A percentile compares a stretch with the other conserved stretches of the same genome.
Evolutionary conservation across 2,888 invertebrate genomes (phyloP).

Genomic region (Xylophagus ater): DNA sequence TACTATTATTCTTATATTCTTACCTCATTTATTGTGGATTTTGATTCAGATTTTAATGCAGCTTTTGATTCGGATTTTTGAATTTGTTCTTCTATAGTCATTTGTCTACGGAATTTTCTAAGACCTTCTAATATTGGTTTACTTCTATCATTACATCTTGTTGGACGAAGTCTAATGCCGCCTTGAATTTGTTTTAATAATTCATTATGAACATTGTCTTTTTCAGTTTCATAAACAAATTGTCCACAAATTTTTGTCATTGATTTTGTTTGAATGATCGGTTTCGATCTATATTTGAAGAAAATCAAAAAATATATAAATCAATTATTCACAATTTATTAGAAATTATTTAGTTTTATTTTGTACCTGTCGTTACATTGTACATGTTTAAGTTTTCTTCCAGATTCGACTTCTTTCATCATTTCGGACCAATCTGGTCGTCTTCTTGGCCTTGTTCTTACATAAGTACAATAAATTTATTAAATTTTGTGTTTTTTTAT

Average conservation of each 20-base stretch:
- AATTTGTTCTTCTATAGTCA: constrained; percentile 83
- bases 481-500: neutral
- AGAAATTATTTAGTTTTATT: constrained; percentile 3
- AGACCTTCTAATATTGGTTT: constrained; percentile 73
- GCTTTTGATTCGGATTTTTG: constrained; percentile 69
- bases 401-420: constrained; percentile 84
- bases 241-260: constrained; percentile 62
- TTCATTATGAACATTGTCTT: constrained; percentile 65
- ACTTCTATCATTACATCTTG: constrained; percentile 75
- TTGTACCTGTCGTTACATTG: constrained; percentile 70
- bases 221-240: constrained; percentile 82
- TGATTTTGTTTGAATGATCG: constrained; percentile 46
- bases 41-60: too few relatives aligned
- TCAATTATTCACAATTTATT: too few relatives aligned
- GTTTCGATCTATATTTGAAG: constrained; percentile 47
- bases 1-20: too few relatives aligned
- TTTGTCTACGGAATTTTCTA: constrained; percentile 75
- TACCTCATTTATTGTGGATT: constrained; percentile 34
- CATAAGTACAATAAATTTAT: constrained; percentile 10
- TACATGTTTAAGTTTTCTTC: constrained; percentile 67
- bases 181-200: constrained; percentile 69
- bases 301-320: too few relatives aligned
- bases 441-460: constrained; percentile 57
- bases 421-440: constrained; percentile 82
- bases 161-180: constrained; percentile 64